Evolutionary conservation across 2,797 vertebrate genomes (phyloP), one percentile per base, ranked within the genome.

Genomic region (Malacoctenus gilli): DNA sequence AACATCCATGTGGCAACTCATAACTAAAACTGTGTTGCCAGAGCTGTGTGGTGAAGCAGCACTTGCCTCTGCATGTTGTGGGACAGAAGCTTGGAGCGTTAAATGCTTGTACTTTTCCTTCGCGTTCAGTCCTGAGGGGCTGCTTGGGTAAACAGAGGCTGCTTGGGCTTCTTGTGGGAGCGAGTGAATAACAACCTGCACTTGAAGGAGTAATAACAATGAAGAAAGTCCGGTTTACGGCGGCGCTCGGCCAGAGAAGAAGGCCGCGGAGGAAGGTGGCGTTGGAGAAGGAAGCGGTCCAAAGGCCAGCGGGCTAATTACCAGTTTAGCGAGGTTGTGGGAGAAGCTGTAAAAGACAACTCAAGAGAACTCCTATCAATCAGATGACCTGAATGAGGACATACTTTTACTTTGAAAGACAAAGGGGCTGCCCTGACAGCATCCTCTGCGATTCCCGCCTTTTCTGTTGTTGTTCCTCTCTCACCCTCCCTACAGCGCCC

Each of bases 351-450:
- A 3, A 62, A 46, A 14, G 28, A n/a, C 37, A 34, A n/a, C 3
- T 34, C 9, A 23, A 22, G 3, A 38, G 15, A 2, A 5, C 36
- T 18, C 8, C 41, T 6, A 41, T 2, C 16, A 4, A 15, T 4
- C 12, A 37, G 13, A 41, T 44, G 20, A 36, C 2, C 57, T 47
- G 38, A 53, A 59, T 42, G 36, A n/a, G 16, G 19, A 20, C 35
- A 5, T 16, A 20, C 38, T 20, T 28, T 32, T 53, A 5, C 31
- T 42, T 34, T 22, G 42, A 60, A 41, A 30, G 16, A 41, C 37
- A n/a, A 53, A 54, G 21, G 34, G 13, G 23, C n/a, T 0, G 0
- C 12, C 19, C 19, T 10, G 7, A 32, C 28, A 54, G 20, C 34
- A 18, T 39, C 15, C 18, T 5, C 10, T 0, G 8, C 47, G 37